These are phyloP conservation scores for Hydractinia echinata DNA, from an alignment of 30 jellyfish, hydroid and myxozoan species.

Conservation along the genomic window DNA sequence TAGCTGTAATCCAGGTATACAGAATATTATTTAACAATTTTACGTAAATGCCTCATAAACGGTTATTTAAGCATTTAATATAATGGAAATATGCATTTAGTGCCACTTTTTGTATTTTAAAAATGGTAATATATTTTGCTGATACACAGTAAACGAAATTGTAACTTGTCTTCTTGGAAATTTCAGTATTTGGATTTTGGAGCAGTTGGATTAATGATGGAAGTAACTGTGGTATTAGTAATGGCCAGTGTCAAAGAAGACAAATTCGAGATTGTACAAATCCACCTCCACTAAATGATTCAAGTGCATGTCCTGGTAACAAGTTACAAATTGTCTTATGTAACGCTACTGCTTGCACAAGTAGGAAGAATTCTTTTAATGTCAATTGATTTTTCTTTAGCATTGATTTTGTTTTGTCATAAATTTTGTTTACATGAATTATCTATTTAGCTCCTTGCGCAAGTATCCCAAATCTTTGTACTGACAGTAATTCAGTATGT, in stretches of 20 bases:
- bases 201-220: not conserved
- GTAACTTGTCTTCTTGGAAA: not conserved
- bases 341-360: not conserved
- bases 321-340: not conserved
- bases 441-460: not conserved
- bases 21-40: not conserved
- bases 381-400: no score
- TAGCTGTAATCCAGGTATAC: not conserved
- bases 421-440: no score
- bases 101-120: no score
- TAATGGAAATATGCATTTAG: no score
- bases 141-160: no score
- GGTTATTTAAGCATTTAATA: no score
- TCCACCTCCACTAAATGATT: not conserved
- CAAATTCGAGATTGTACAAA: not conserved
- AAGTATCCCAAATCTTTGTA: not conserved
- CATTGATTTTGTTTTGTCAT: no score
- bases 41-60: no score
- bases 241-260: not conserved
- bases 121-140: no score
- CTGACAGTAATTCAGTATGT: not conserved
- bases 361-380: no score
- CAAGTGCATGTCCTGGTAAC: constrained; percentile 10
- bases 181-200: constrained; percentile 4
- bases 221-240: constrained; percentile 1